These are phyloP conservation scores for Thaumatotibia leucotreta DNA, from an alignment of 1,140 invertebrate species.

Conservation along the genomic window DNA sequence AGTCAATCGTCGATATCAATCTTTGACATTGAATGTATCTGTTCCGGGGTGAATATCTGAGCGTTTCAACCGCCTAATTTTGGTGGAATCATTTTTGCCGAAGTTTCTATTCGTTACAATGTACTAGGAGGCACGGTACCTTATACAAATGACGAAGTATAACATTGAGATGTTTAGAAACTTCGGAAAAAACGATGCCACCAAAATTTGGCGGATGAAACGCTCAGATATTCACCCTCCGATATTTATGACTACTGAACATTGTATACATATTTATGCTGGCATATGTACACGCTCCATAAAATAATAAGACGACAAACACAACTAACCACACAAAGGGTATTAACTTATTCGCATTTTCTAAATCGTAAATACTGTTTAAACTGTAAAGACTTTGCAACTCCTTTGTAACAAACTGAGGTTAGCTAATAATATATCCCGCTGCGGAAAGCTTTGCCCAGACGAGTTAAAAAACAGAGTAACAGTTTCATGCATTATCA, in stretches of 20 bases:
- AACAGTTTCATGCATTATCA: neutral
- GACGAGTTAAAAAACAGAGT: neutral
- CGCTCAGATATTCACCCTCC: too few species aligned
- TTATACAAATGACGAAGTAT: too few species aligned
- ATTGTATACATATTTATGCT: neutral
- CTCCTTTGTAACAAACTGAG: neutral
- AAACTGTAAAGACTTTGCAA: neutral
- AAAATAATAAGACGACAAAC: neutral
- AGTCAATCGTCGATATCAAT: too few species aligned
- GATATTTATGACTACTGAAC: neutral
- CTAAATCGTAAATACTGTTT: neutral
- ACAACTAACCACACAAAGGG: neutral
- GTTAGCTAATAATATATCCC: neutral
- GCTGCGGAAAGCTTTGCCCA: neutral
- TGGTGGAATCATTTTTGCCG: too few species aligned
- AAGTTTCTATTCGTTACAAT: too few species aligned
- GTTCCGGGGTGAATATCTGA: too few species aligned
- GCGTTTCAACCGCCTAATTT: too few species aligned
- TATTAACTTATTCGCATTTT: neutral
- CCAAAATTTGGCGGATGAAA: too few species aligned
- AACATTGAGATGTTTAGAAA: too few species aligned
- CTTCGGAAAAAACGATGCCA: too few species aligned
- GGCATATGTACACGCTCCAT: neutral
- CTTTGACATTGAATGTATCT: too few species aligned
- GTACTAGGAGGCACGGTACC: too few species aligned